Percentiles rank a stretch among this genome's conserved stretches.
Conservation (phyloP, 2,113 vertebrate species). For the Geococcyx californianus region DNA sequence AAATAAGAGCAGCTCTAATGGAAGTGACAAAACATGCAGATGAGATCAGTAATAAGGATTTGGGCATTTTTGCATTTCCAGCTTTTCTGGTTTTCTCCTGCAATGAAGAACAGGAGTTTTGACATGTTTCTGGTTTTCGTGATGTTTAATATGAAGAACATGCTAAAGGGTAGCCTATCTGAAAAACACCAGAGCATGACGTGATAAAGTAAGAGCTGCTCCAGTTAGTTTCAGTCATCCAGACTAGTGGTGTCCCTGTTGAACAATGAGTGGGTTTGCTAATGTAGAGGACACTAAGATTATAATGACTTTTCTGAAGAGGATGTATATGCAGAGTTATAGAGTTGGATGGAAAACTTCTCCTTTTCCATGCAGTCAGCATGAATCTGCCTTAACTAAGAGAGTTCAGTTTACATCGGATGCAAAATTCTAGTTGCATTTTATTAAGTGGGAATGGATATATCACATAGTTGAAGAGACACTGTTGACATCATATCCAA, state of each 20-base stretch:
- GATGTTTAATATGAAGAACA: background rate
- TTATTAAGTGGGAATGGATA: background rate
- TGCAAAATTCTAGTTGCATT: background rate
- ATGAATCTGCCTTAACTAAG: background rate
- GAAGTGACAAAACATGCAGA: background rate
- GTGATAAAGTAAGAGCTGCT: background rate
- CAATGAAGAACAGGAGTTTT: background rate
- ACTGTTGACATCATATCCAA: background rate
- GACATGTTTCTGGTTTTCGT: background rate
- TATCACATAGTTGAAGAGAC: background rate
- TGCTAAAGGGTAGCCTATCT: background rate
- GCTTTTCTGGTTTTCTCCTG: background rate
- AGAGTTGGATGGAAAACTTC: too few species aligned
- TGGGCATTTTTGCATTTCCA: background rate
- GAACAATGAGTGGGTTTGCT: background rate
- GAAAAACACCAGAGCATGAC: background rate
- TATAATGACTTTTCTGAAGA: background rate
- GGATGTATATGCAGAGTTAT: background rate
- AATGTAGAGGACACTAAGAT: background rate
- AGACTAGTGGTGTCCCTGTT: background rate
- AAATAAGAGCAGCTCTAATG: background rate
- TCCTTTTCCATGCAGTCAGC: background rate
- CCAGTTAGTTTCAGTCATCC: background rate
- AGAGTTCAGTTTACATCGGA: background rate
- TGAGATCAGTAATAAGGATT: background rate